A percentile compares a stretch with the other conserved stretches of the same genome.
Evolutionary conservation across 2,888 invertebrate species (phyloP).

Genomic region (Neoscelio sp.): DNA sequence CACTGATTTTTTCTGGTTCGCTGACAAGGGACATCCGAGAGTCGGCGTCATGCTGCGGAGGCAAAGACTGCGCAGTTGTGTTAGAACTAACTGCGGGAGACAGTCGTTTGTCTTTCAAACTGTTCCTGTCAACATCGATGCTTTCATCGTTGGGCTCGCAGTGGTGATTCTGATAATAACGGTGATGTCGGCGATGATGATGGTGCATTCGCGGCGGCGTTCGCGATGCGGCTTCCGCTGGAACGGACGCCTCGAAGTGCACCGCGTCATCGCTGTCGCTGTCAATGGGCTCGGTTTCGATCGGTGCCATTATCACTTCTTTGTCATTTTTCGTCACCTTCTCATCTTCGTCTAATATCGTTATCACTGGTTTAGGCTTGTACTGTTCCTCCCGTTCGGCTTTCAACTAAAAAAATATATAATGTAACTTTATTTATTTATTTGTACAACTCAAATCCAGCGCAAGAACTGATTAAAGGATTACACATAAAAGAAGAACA

Average conservation of each 20-base stretch:
- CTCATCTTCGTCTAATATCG: slow-evolving; percentile 83
- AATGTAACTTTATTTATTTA: neutral
- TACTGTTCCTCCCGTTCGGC: slow-evolving; percentile 92
- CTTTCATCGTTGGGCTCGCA: slow-evolving; percentile 78
- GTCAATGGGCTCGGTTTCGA: slow-evolving; percentile 90
- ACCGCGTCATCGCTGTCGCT: slow-evolving; percentile 85
- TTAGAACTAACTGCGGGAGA: slow-evolving; percentile 73
- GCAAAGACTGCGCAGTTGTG: slow-evolving; percentile 76
- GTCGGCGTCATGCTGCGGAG: slow-evolving; percentile 79
- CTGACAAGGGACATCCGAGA: slow-evolving; percentile 81
- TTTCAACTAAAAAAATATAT: slow-evolving; percentile 84
- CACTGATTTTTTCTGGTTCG: slow-evolving; percentile 81
- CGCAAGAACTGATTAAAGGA: no score
- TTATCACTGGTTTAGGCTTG: slow-evolving; percentile 91
- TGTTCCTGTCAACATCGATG: slow-evolving; percentile 75
- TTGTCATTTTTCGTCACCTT: slow-evolving; percentile 81
- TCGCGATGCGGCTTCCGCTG: slow-evolving; percentile 77
- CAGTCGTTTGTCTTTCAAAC: slow-evolving; percentile 76
- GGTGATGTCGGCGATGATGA: slow-evolving; percentile 81
- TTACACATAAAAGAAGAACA: no score
- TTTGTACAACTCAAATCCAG: no score
- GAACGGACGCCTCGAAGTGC: slow-evolving; percentile 79
- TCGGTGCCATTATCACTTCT: slow-evolving; percentile 84
- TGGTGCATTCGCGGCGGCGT: slow-evolving; percentile 81
- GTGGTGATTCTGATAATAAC: slow-evolving; percentile 81